These are phyloP conservation scores for Hemiprocne comata DNA, from an alignment of 2,113 vertebrate species.

Conservation along the genomic window DNA sequence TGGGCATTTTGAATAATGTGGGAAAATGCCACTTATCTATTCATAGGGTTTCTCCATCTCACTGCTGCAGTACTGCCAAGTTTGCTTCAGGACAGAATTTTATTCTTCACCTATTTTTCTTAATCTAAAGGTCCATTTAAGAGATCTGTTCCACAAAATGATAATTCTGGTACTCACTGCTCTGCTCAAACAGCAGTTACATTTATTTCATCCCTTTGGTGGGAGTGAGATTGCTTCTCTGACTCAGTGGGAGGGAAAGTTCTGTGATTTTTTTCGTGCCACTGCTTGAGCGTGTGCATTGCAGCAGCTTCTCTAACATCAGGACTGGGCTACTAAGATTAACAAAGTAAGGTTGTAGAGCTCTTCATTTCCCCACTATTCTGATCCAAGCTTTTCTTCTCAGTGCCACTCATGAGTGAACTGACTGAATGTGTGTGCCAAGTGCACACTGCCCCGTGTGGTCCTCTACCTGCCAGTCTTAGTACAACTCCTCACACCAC, in stretches of 20 bases:
- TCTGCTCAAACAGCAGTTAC: conserved; percentile 11
- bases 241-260: conserved; percentile 43
- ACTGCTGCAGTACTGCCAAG: neutral
- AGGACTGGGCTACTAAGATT: neutral
- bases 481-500: neutral
- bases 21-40: conserved; percentile 37
- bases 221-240: conserved; percentile 37
- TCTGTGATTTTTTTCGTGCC: neutral
- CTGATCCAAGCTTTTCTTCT: neutral
- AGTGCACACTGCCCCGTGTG: neutral
- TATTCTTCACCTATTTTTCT: conserved; percentile 33
- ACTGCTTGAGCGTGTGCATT: neutral
- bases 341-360: neutral
- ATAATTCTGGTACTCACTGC: neutral
- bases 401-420: neutral
- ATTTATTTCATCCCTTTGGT: conserved; percentile 31
- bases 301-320: neutral
- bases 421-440: neutral
- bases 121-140: conserved; percentile 20
- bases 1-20: conserved; percentile 40
- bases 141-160: conserved; percentile 6
- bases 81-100: conserved; percentile 39
- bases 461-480: neutral
- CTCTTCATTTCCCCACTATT: neutral
- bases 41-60: neutral